Percentiles rank a stretch among this genome's conserved stretches.
These are phyloP conservation scores for Lasioglossum oenotherae DNA, from an alignment of 2,888 invertebrate genomes.

Conservation along the genomic window DNA sequence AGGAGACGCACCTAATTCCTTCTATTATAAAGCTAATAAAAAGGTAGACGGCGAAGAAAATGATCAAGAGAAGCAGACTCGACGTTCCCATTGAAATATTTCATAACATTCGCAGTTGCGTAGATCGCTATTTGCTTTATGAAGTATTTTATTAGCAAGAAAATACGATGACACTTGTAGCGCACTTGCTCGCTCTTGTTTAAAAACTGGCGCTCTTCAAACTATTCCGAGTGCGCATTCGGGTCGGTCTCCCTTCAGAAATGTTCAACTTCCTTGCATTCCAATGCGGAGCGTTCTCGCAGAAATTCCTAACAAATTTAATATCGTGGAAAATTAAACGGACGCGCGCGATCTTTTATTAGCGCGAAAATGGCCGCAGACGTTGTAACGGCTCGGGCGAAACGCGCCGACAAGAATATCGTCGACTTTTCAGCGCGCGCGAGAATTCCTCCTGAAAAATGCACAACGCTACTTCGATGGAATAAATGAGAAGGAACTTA, in stretches of 20 bases:
- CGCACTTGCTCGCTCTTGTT: neutral
- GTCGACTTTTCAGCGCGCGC: conserved; percentile 7
- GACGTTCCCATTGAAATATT: neutral
- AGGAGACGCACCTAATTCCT: neutral
- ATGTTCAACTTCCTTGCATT: neutral
- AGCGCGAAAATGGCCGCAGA: neutral
- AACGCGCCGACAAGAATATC: conserved; percentile 25
- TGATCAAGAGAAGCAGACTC: neutral
- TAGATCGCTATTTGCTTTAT: neutral
- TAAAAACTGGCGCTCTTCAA: conserved; percentile 8
- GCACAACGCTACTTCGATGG: conserved; percentile 18
- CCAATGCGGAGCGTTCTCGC: neutral
- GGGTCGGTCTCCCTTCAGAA: neutral
- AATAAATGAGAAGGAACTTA: conserved; percentile 47
- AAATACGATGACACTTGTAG: conserved; percentile 11
- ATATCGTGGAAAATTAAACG: neutral
- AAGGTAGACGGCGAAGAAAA: neutral
- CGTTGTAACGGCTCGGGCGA: neutral
- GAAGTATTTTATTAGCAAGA: neutral
- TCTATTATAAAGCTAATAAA: neutral
- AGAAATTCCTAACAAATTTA: conserved; percentile 1
- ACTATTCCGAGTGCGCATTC: neutral
- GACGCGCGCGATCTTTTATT: neutral
- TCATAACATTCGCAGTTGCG: neutral
- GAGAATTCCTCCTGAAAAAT: conserved; percentile 33